Evolutionary conservation across 2,797 vertebrate species (phyloP).

Genomic region (Sandelia bainsii): DNA sequence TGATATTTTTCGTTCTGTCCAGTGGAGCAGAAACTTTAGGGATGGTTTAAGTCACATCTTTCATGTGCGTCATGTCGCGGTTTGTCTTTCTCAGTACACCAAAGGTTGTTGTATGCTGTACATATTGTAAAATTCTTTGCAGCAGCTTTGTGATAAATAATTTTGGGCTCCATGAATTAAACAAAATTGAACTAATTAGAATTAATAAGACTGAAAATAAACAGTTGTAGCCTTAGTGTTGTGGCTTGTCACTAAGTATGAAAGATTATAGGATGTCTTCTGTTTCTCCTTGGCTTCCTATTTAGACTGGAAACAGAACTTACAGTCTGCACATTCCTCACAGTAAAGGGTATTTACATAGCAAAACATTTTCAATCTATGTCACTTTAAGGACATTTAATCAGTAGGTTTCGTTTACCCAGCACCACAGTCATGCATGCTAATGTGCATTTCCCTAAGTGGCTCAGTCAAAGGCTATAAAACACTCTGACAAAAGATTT

Average conservation of each 20-base stretch:
- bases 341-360: constrained; percentile 17
- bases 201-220: background rate
- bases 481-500: constrained; percentile 48
- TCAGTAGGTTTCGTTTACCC: constrained; percentile 66
- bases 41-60: background rate
- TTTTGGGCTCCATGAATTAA: background rate
- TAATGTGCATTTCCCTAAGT: constrained; percentile 57
- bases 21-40: too few species aligned
- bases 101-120: background rate
- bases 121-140: background rate
- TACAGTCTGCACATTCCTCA: constrained; percentile 23
- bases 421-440: constrained; percentile 67
- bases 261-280: background rate
- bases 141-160: background rate
- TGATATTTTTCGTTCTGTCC: background rate
- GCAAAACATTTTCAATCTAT: constrained; percentile 35
- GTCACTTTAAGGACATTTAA: constrained; percentile 70
- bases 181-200: background rate
- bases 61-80: background rate
- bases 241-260: background rate
- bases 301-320: constrained; percentile 26
- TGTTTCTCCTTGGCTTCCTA: constrained; percentile 11
- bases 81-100: background rate
- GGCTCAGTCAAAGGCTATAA: constrained; percentile 50
- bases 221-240: background rate